Percentiles rank a stretch among this genome's conserved stretches.
Conservation (phyloP, 2,797 vertebrate species). For the Pagetopsis macropterus region DNA sequence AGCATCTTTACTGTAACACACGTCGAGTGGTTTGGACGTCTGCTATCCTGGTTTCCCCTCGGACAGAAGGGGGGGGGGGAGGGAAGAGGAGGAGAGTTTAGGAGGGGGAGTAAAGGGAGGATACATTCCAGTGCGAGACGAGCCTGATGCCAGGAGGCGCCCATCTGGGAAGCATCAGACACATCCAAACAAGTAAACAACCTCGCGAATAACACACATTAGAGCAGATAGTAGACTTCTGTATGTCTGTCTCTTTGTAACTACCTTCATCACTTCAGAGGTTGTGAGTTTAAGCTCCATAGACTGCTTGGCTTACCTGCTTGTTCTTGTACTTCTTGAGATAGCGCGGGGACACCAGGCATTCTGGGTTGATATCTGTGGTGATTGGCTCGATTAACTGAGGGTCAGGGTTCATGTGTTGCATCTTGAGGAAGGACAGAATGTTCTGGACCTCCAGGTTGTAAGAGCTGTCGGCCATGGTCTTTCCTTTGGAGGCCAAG, state of each 20-base stretch:
- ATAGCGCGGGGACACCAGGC: slow-evolving; percentile 96
- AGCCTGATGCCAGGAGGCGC: slow-evolving; percentile 67
- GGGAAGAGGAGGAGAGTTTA: slow-evolving; percentile 15
- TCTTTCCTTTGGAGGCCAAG: slow-evolving; percentile 98
- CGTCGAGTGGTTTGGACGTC: slow-evolving; percentile 30
- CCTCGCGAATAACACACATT: slow-evolving; percentile 34
- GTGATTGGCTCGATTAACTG: slow-evolving; percentile 95
- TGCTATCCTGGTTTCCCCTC: slow-evolving; percentile 69
- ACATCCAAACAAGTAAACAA: slow-evolving; percentile 54
- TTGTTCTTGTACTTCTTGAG: slow-evolving; percentile 99
- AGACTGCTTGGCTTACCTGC: slow-evolving; percentile 85
- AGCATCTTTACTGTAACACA: slow-evolving; percentile 26
- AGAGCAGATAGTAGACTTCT: background rate
- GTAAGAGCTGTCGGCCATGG: slow-evolving; percentile 99
- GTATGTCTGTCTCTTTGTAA: background rate
- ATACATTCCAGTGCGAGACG: slow-evolving; percentile 70
- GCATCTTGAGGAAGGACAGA: slow-evolving; percentile 99
- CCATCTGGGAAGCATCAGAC: slow-evolving; percentile 75
- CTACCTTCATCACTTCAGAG: background rate
- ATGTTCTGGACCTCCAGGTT: slow-evolving; percentile 98
- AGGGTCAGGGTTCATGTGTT: slow-evolving; percentile 97
- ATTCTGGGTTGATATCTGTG: slow-evolving; percentile 96
- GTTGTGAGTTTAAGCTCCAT: too few species aligned
- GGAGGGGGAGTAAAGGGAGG: slow-evolving; percentile 44
- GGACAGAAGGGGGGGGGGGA: slow-evolving; percentile 29